Conservation (phyloP, 2,113 vertebrate genomes). For the Bujurquina vittata region DNA sequence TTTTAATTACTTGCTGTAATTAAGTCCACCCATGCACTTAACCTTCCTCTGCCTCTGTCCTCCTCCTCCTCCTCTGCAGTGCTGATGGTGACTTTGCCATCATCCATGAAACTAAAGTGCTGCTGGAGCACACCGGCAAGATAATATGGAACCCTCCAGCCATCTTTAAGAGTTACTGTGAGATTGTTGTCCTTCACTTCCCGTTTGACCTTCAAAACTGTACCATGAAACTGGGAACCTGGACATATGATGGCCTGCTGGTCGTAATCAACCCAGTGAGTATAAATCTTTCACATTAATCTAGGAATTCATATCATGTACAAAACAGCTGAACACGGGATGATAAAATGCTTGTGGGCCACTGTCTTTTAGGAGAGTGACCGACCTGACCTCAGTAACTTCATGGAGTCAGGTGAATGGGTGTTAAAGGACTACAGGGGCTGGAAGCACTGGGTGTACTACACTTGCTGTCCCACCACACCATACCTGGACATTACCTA, state of each 20-base stretch:
- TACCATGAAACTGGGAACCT: slow-evolving; percentile 96
- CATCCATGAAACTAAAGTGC: slow-evolving; percentile 91
- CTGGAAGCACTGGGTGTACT: slow-evolving; percentile 95
- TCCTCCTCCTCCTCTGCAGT: slow-evolving; percentile 68
- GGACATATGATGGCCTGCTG: slow-evolving; percentile 90
- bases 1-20: neutral
- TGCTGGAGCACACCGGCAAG: slow-evolving; percentile 88
- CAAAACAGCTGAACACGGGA: neutral
- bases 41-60: neutral
- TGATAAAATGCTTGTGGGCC: neutral
- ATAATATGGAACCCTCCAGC: slow-evolving; percentile 95
- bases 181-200: slow-evolving; percentile 96
- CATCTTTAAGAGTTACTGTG: slow-evolving; percentile 98
- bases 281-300: neutral
- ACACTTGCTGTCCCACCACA: slow-evolving; percentile 88
- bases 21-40: neutral
- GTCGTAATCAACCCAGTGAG: slow-evolving; percentile 90
- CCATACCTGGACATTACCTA: slow-evolving; percentile 98
- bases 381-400: slow-evolving; percentile 92
- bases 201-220: slow-evolving; percentile 98
- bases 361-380: slow-evolving; percentile 85
- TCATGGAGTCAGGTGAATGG: slow-evolving; percentile 98
- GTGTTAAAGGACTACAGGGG: slow-evolving; percentile 91
- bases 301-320: neutral
- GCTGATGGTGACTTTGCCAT: slow-evolving; percentile 96